Percentiles rank a stretch among this genome's conserved stretches.
phyloP scores from a whole-genome alignment of 1,140 invertebrate species.

The Achatina immaculata region DNA sequence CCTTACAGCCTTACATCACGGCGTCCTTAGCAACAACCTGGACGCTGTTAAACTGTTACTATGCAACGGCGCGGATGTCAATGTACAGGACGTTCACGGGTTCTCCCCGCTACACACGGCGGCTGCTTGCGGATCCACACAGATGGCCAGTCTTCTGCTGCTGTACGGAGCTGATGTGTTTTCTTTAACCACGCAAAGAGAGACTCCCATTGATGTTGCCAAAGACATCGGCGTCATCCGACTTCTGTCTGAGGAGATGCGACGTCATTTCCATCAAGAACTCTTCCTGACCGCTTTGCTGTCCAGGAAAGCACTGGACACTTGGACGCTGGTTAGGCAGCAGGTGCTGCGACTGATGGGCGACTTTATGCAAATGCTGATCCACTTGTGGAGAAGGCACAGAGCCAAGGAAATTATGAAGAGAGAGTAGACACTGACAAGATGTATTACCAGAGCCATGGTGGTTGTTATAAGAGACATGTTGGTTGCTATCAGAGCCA shows the following conservation, averaged over 20 bases:
- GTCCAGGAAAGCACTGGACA: conserved; percentile 28
- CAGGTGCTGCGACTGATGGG: conserved; percentile 30
- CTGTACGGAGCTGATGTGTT: conserved; percentile 62
- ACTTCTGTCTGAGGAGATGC: conserved; percentile 61
- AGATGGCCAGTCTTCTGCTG: conserved; percentile 78
- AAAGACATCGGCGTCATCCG: conserved; percentile 57
- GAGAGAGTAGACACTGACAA: not conserved
- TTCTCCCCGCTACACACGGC: conserved; percentile 99
- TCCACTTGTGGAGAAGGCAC: conserved; percentile 35
- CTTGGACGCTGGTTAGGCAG: conserved; percentile 35
- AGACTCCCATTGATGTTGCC: conserved; percentile 60
- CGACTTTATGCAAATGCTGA: conserved; percentile 17
- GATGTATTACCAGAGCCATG: no score
- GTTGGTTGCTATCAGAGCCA: no score
- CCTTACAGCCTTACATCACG: conserved; percentile 63
- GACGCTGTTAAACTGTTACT: conserved; percentile 98
- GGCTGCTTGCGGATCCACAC: conserved; percentile 91
- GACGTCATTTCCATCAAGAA: conserved; percentile 49
- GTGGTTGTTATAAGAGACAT: no score
- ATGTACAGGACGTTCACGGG: conserved; percentile 96
- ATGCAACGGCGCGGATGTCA: conserved; percentile 92
- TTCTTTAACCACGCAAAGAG: conserved; percentile 52
- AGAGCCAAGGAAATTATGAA: not conserved
- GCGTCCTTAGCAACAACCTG: conserved; percentile 79
- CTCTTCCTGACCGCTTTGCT: conserved; percentile 49